A percentile compares a stretch with the other conserved stretches of the same genome.
Evolutionary conservation across 2,888 invertebrate genomes (phyloP).

Genomic region (Ferdinandea cuprea): DNA sequence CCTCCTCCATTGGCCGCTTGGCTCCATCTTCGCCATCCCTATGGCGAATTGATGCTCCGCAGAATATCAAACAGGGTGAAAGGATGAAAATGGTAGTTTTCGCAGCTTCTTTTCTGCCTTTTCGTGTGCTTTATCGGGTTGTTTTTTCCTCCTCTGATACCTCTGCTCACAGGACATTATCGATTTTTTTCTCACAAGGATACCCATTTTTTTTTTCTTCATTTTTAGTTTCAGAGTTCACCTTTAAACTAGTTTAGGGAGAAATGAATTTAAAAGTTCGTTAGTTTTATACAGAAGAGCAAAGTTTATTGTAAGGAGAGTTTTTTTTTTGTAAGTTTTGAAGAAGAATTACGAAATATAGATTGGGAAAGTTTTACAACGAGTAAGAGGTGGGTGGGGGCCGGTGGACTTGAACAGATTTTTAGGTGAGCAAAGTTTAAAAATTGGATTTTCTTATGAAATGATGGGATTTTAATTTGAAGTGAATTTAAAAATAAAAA

Average conservation of each 20-base stretch:
- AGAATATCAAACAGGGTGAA: conserved; percentile 72
- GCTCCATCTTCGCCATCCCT: conserved; percentile 51
- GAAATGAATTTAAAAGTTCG: conserved; percentile 71
- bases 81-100: conserved; percentile 74
- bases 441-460: conserved; percentile 39
- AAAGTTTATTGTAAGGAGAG: conserved; percentile 61
- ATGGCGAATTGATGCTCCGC: conserved; percentile 72
- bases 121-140: conserved; percentile 67
- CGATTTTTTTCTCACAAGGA: conserved; percentile 70
- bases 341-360: conserved; percentile 70
- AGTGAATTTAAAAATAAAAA: too few species aligned
- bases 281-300: conserved; percentile 42
- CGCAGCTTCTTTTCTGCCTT: conserved; percentile 72
- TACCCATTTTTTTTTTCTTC: conserved; percentile 33
- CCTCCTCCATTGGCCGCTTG: neutral
- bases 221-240: conserved; percentile 50
- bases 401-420: neutral
- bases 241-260: conserved; percentile 74
- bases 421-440: conserved; percentile 32
- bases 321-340: conserved; percentile 55
- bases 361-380: conserved; percentile 70
- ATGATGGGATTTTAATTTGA: conserved; percentile 62
- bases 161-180: conserved; percentile 64
- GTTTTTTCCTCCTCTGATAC: conserved; percentile 35
- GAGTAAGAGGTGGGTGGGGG: neutral